These are phyloP conservation scores for Stegana nigrithorax DNA, from an alignment of 2,888 invertebrate genomes.

Conservation along the genomic window DNA sequence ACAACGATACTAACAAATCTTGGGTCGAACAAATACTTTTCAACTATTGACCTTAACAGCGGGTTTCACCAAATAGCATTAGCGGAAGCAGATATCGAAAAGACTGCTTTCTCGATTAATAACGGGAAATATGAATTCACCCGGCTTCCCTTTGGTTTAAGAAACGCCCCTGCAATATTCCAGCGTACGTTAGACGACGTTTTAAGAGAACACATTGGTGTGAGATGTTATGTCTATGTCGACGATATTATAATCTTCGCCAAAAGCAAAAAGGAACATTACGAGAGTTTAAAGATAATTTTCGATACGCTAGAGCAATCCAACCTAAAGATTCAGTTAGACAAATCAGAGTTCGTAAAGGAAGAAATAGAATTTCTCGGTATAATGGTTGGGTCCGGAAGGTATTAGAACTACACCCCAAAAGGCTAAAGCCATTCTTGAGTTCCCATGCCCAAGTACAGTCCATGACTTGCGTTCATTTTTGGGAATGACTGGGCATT, in stretches of 20 bases:
- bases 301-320: slow-evolving; percentile 18
- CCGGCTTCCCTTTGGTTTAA: slow-evolving; percentile 29
- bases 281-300: slow-evolving; percentile 14
- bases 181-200: slow-evolving; percentile 25
- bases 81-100: slow-evolving; percentile 20
- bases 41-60: slow-evolving; percentile 18
- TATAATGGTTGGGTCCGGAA: background rate
- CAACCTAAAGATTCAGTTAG: slow-evolving; percentile 18
- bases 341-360: slow-evolving; percentile 17
- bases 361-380: slow-evolving; percentile 20
- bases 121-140: slow-evolving; percentile 29
- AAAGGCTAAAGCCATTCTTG: slow-evolving; percentile 7
- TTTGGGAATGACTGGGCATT: slow-evolving; percentile 20
- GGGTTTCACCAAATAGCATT: slow-evolving; percentile 30
- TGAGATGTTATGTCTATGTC: slow-evolving; percentile 28
- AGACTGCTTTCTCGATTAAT: slow-evolving; percentile 31
- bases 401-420: slow-evolving; percentile 9
- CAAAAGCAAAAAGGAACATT: slow-evolving; percentile 19
- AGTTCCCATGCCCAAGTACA: slow-evolving; percentile 9
- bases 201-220: slow-evolving; percentile 22
- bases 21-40: slow-evolving; percentile 12
- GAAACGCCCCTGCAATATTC: slow-evolving; percentile 29
- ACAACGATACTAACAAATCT: slow-evolving; percentile 10
- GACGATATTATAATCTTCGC: slow-evolving; percentile 28
- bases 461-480: slow-evolving; percentile 16